Evolutionary conservation across 2,113 vertebrate genomes (phyloP).

Genomic region (Chamaea fasciata): DNA sequence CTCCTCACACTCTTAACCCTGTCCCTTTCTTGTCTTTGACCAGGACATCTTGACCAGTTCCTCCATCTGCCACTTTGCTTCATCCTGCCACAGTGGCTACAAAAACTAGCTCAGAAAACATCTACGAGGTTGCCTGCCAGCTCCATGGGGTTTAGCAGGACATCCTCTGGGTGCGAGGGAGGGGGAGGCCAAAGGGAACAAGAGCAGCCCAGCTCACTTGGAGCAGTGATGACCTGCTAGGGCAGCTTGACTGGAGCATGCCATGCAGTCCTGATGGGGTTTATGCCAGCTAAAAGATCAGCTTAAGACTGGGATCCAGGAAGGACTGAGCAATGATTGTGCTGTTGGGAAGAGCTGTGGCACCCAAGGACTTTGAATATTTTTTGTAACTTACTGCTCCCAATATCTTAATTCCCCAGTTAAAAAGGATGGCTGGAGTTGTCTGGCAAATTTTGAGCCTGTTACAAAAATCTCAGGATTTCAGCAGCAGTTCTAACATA

Average conservation of each 20-base stretch:
- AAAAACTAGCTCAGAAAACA: background rate
- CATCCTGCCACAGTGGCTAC: background rate
- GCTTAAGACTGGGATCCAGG: background rate
- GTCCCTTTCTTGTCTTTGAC: background rate
- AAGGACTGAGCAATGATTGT: accelerated
- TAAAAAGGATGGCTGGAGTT: background rate
- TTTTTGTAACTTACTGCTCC: background rate
- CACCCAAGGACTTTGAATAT: background rate
- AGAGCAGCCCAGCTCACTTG: background rate
- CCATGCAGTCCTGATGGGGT: background rate
- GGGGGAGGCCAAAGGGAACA: background rate
- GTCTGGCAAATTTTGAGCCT: background rate
- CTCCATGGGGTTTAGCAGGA: background rate
- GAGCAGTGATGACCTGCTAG: background rate
- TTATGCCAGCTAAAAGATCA: background rate
- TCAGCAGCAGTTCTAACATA: background rate
- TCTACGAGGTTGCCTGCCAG: accelerated
- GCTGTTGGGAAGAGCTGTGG: background rate
- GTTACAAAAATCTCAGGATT: background rate
- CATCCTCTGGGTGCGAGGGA: background rate
- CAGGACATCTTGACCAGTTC: background rate
- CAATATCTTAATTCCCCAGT: background rate
- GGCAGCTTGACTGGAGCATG: background rate
- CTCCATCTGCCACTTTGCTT: background rate
- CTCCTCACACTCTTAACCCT: accelerated